phyloP scores from a whole-genome alignment of 2,888 invertebrate genomes.

The Heterodera filipjevi region DNA sequence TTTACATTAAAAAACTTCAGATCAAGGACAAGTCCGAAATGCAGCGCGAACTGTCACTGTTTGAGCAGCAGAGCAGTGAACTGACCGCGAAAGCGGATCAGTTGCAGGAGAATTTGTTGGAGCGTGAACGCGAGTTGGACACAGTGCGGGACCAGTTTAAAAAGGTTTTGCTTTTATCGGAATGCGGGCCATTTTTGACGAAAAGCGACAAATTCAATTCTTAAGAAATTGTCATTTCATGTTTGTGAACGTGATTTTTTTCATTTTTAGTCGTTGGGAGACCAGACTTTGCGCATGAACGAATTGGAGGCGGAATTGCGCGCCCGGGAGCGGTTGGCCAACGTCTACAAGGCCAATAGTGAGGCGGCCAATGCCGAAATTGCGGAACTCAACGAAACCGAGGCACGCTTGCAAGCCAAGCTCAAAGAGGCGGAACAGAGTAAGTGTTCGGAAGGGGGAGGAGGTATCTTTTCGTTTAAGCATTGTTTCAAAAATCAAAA shows the following conservation, averaged over 20 bases:
- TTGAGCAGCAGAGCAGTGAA: conserved; percentile 29
- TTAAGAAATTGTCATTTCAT: too few species aligned
- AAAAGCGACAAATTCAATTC: too few species aligned
- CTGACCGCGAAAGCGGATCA: conserved; percentile 26
- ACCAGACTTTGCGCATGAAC: conserved; percentile 26
- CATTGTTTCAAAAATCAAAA: too few species aligned
- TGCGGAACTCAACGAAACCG: conserved; percentile 30
- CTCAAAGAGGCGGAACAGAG: conserved; percentile 34
- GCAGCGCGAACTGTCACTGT: conserved; percentile 22
- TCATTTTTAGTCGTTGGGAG: conserved; percentile 27
- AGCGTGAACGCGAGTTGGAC: conserved; percentile 30
- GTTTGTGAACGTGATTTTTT: neutral
- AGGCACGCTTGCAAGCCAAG: conserved; percentile 16
- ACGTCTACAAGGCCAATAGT: conserved; percentile 35
- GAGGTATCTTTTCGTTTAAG: too few species aligned
- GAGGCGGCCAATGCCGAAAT: conserved; percentile 31
- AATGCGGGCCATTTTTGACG: too few species aligned
- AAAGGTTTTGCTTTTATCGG: conserved; percentile 16
- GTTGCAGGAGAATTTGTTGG: conserved; percentile 20
- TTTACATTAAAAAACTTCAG: neutral
- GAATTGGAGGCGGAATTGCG: conserved; percentile 39
- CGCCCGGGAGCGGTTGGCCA: conserved; percentile 35
- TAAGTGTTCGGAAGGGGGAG: neutral
- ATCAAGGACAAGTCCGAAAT: conserved; percentile 30
- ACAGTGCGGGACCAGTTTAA: conserved; percentile 28